Evolutionary conservation across 1,140 invertebrate species (phyloP).

Genomic region (Acromyrmex charruanus): DNA sequence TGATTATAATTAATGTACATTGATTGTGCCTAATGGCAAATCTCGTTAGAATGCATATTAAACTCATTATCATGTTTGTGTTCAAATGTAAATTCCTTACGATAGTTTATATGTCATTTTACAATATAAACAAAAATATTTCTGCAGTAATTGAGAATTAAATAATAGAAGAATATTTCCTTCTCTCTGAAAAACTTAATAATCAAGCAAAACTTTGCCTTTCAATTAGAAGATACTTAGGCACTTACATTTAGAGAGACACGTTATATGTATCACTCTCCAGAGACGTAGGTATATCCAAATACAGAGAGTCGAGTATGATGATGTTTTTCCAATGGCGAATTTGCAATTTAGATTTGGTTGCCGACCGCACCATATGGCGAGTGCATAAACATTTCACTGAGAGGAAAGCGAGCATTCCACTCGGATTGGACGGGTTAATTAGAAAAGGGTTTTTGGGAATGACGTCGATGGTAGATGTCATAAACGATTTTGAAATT

Average conservation of each 20-base stretch:
- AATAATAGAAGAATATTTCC: background rate
- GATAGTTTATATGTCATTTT: background rate
- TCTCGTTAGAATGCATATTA: conserved; percentile 68
- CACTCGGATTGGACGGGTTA: conserved; percentile 51
- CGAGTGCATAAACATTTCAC: conserved; percentile 56
- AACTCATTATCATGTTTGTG: conserved; percentile 55
- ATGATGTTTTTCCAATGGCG: conserved; percentile 51
- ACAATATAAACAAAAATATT: background rate
- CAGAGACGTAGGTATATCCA: conserved; percentile 29
- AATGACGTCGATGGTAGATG: background rate
- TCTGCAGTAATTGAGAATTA: background rate
- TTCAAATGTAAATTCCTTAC: background rate
- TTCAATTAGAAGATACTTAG: conserved; percentile 21
- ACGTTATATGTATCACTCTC: conserved; percentile 21
- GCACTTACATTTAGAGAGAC: conserved; percentile 3
- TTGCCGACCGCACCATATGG: conserved; percentile 49
- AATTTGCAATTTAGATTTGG: conserved; percentile 60
- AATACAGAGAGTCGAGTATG: conserved; percentile 33
- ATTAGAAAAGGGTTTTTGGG: conserved; percentile 31
- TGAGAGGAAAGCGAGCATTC: conserved; percentile 16
- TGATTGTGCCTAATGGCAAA: conserved; percentile 68
- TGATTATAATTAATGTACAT: conserved; percentile 68
- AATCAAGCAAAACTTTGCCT: background rate
- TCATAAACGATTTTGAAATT: conserved; percentile 43
- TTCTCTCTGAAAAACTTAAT: background rate